Evolutionary conservation across 2,113 vertebrate species (phyloP), one percentile per base, ranked within the genome.

Genomic region (Raja brachyura): DNA sequence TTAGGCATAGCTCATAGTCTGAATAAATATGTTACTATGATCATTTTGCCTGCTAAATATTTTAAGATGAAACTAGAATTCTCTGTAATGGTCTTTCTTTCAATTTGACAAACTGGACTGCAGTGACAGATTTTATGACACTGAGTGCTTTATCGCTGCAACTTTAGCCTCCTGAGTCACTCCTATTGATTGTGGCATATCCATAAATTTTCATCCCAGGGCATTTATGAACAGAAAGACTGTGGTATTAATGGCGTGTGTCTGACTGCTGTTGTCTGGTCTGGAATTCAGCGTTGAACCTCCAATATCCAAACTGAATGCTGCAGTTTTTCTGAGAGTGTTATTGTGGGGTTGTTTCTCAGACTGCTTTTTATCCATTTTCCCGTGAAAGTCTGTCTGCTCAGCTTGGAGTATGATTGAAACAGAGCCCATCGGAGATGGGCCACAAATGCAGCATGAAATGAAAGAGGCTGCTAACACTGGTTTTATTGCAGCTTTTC

Each of bases 121-220:
- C 88, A 73, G 33, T 48, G 90, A 92, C 66, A 73, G 90, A 63
- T 66, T 54, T 73, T 74, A 70, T 54, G 20, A 22, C 6, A 22
- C 68, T 92, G 10, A 92, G 20, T 54, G n/a, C 33, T 92, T 73
- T 92, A 73, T 92, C 28, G 90, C 66, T 73, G 90, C 66, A 92
- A 39, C 33, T 92, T 70, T 92, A 25, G 90, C 18, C 25, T 70
- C 54, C 70, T 73, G 66, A 73, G 90, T 25, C 8, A 73, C 31
- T 48, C 31, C n/a, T 88, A 88, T 92, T 74, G 90, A 92, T 73
- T 73, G 88, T 68, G 22, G 16, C 20, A 20, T 54, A 54, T 22
- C 10, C 33, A 54, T 16, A 54, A 74, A 92, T 92, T 54, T 20
- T 16, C 22, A 28, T 70, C 66, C 39, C 18, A 68, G 14, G 18